Conservation (phyloP, 2,797 vertebrate genomes). For the Orestias chungarensis region DNA sequence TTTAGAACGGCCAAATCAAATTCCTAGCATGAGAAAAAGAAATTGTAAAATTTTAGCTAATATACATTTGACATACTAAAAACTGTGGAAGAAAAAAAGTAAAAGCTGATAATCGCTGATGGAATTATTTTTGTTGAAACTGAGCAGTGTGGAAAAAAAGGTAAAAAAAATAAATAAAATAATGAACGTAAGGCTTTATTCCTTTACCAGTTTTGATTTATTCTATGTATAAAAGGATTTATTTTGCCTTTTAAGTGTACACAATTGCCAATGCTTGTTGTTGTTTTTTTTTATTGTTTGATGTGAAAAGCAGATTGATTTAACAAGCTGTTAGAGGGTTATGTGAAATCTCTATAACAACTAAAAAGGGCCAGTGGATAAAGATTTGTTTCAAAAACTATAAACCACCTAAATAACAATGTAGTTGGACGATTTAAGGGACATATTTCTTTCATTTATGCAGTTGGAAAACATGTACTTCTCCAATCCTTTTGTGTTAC, state of each 20-base stretch:
- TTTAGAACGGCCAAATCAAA: neutral
- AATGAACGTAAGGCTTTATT: neutral
- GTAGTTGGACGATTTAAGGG: slow-evolving; percentile 14
- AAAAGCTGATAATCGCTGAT: no score
- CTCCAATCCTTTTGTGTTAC: slow-evolving; percentile 30
- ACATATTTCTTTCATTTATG: slow-evolving; percentile 19
- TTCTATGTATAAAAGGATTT: no score
- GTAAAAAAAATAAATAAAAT: no score
- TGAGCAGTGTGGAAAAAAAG: neutral
- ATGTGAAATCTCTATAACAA: neutral
- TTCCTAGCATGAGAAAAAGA: neutral
- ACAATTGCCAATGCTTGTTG: no score
- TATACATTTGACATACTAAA: no score
- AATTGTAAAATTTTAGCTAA: no score
- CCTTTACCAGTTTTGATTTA: neutral
- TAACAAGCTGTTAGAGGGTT: neutral
- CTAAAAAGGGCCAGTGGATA: neutral
- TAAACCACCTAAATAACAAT: neutral
- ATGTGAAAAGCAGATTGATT: neutral
- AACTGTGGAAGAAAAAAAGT: no score
- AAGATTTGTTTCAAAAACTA: neutral
- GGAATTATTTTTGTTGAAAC: no score
- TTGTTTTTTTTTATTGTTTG: neutral
- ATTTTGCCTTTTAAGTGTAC: no score
- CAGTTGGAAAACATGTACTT: slow-evolving; percentile 1